These are phyloP conservation scores for Hirtodrosophila alboralis DNA, from an alignment of 2,888 invertebrate genomes.

Conservation along the genomic window DNA sequence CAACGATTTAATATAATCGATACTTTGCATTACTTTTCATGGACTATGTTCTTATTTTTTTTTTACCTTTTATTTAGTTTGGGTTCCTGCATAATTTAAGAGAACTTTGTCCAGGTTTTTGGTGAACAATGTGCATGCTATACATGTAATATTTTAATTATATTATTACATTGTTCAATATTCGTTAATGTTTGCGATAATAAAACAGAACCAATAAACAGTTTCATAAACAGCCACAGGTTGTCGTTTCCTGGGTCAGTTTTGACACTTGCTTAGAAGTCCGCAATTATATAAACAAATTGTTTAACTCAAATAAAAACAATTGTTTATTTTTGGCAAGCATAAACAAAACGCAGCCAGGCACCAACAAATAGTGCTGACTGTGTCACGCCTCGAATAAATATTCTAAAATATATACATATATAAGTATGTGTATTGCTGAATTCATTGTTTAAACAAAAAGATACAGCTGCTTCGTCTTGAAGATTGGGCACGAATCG, in stretches of 20 bases:
- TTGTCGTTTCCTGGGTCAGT: constrained; percentile 41
- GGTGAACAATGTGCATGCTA: constrained; percentile 17
- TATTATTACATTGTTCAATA: constrained; percentile 65
- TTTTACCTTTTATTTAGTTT: neutral
- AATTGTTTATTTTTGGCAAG: constrained; percentile 47
- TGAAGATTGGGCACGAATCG: constrained; percentile 43
- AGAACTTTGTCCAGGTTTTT: constrained; percentile 27
- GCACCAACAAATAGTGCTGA: constrained; percentile 19
- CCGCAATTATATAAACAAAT: constrained; percentile 9
- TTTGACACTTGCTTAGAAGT: constrained; percentile 19
- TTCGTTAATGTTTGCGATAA: constrained; percentile 37
- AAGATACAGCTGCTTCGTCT: constrained; percentile 9
- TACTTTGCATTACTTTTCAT: neutral
- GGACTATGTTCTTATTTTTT: neutral
- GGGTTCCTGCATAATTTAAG: constrained; percentile 59
- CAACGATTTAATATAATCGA: too few species aligned
- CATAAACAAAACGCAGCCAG: constrained; percentile 30
- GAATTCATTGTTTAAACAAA: constrained; percentile 44
- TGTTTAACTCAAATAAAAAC: constrained; percentile 25
- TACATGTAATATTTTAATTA: constrained; percentile 50
- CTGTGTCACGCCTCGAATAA: constrained; percentile 26
- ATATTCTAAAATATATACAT: neutral
- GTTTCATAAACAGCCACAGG: constrained; percentile 3
- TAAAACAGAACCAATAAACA: constrained; percentile 15
- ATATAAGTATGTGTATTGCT: constrained; percentile 12